Evolutionary conservation across 2,888 invertebrate genomes (phyloP).

Genomic region (Polyommatus icarus): DNA sequence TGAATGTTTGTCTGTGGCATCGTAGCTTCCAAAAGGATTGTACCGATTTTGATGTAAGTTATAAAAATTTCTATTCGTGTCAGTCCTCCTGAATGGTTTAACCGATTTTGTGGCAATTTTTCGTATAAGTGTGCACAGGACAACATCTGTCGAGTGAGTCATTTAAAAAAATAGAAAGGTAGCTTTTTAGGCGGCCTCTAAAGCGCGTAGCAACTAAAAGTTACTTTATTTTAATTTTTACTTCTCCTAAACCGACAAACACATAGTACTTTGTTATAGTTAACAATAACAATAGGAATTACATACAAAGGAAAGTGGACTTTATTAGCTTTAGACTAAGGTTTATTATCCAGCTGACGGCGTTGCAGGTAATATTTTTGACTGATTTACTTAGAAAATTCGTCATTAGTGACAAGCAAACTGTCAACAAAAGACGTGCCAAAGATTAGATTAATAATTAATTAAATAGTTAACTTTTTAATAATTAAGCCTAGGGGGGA

Average conservation of each 20-base stretch:
- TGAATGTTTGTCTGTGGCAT: no score
- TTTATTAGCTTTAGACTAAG: not conserved
- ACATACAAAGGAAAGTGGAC: not conserved
- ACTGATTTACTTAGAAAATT: not conserved
- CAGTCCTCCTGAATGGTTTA: no score
- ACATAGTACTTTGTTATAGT: not conserved
- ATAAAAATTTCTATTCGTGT: no score
- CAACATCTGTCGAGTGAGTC: no score
- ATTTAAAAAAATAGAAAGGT: no score
- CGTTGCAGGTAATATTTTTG: not conserved
- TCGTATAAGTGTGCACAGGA: no score
- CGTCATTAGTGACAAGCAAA: not conserved
- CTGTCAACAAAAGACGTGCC: not conserved
- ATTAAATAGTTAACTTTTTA: not conserved
- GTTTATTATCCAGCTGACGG: not conserved
- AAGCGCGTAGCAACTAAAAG: not conserved
- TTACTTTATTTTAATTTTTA: not conserved
- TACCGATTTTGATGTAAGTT: no score
- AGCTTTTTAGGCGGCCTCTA: not conserved
- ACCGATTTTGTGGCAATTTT: no score
- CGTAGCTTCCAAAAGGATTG: no score
- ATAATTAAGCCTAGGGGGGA: not conserved
- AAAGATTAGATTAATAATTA: not conserved
- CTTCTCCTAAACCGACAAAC: not conserved
- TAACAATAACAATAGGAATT: not conserved